These are phyloP conservation scores for Suncus etruscus DNA, from an alignment of 2,113 vertebrate genomes.

Conservation along the genomic window DNA sequence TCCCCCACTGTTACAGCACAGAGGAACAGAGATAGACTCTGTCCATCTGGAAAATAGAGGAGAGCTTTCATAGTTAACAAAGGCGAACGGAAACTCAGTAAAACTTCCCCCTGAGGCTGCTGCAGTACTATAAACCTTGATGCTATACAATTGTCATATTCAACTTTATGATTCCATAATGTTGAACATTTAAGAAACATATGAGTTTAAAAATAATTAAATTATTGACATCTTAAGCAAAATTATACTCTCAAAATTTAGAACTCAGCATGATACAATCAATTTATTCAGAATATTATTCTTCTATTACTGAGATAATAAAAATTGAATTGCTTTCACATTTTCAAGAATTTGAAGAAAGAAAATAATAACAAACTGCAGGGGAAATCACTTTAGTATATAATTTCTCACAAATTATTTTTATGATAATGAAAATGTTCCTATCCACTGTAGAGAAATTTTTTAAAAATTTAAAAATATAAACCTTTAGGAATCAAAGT, in stretches of 20 bases:
- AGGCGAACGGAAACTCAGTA: background rate
- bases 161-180: background rate
- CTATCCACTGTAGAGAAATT: background rate
- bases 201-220: background rate
- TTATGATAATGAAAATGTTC: slow-evolving; percentile 30
- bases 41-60: background rate
- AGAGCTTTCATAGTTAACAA: background rate
- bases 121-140: background rate
- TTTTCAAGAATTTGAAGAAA: slow-evolving; percentile 22
- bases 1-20: background rate
- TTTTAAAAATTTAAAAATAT: slow-evolving; percentile 8
- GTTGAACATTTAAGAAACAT: background rate
- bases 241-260: slow-evolving; percentile 49
- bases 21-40: background rate
- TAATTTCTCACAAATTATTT: slow-evolving; percentile 37
- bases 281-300: slow-evolving; percentile 16
- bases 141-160: background rate
- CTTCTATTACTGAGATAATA: slow-evolving; percentile 17
- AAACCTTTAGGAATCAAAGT: slow-evolving; percentile 63
- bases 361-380: slow-evolving; percentile 28
- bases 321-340: background rate
- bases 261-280: background rate
- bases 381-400: slow-evolving; percentile 11
- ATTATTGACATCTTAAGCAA: slow-evolving; percentile 3
- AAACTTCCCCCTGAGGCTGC: background rate